Percentiles rank a stretch among this genome's conserved stretches.
Evolutionary conservation across 2,113 vertebrate species (phyloP).

Genomic region (Sigmodon hispidus): DNA sequence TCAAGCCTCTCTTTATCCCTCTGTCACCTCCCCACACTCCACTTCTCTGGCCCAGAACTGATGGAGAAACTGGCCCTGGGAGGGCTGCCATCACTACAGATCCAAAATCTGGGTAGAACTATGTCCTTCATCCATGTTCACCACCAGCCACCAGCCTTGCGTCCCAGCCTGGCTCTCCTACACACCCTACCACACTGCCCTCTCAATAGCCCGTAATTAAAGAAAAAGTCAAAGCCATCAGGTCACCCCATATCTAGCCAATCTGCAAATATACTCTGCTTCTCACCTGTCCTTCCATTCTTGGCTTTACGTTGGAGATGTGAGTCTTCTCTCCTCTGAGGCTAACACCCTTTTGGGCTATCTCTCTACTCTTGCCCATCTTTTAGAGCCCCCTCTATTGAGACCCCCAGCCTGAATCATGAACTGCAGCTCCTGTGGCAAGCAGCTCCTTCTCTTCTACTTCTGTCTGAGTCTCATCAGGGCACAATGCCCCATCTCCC

Average conservation of each 20-base stretch:
- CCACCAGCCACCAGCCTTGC: neutral
- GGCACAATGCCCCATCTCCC: neutral
- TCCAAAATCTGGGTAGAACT: neutral
- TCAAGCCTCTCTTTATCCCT: neutral
- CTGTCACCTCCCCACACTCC: fast-evolving
- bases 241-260: neutral
- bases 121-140: neutral
- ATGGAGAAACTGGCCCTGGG: neutral
- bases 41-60: neutral
- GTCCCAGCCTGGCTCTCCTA: neutral
- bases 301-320: neutral
- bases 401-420: neutral
- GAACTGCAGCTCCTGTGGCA: neutral
- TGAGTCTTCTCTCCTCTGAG: neutral
- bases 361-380: neutral
- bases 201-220: neutral
- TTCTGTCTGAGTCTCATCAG: fast-evolving
- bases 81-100: neutral
- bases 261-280: too few species aligned
- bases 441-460: too few species aligned
- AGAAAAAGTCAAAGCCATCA: neutral
- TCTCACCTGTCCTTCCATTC: neutral
- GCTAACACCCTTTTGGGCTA: neutral
- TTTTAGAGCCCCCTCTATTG: neutral
- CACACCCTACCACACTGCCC: neutral